phyloP scores from a whole-genome alignment of 2,888 invertebrate genomes.

The Torymus texanus region DNA sequence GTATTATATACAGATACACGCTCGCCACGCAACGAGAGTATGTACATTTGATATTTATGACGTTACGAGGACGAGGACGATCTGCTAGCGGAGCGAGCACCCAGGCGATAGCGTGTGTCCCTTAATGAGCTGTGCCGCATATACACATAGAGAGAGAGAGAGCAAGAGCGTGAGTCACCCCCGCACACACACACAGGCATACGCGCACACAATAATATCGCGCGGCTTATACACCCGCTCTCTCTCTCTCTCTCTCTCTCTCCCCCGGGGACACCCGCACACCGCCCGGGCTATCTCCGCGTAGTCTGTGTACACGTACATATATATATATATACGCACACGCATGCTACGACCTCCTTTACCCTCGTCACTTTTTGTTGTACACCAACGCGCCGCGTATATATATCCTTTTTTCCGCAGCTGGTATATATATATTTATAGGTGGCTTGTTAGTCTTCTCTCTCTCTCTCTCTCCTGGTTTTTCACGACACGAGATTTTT shows the following conservation, averaged over 20 bases:
- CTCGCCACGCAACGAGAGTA: not conserved
- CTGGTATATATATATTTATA: too few relatives aligned
- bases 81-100: constrained; percentile 3
- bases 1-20: too few relatives aligned
- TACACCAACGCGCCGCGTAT: not conserved
- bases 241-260: not conserved
- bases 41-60: constrained; percentile 52
- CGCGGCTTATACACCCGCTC: constrained; percentile 2
- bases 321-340: too few relatives aligned
- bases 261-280: constrained; percentile 15
- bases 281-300: not conserved
- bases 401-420: too few relatives aligned
- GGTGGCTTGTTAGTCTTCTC: not conserved
- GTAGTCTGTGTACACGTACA: too few relatives aligned
- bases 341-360: not conserved
- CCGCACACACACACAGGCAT: not conserved
- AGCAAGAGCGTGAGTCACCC: constrained; percentile 32
- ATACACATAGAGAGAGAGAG: too few relatives aligned
- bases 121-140: constrained; percentile 50
- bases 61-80: constrained; percentile 33
- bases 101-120: constrained; percentile 47
- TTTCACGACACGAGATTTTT: not conserved
- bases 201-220: constrained; percentile 41
- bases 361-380: not conserved
- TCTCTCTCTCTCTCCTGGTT: not conserved